Conservation (phyloP, 1,140 invertebrate genomes). For the Anthonomus grandis region DNA sequence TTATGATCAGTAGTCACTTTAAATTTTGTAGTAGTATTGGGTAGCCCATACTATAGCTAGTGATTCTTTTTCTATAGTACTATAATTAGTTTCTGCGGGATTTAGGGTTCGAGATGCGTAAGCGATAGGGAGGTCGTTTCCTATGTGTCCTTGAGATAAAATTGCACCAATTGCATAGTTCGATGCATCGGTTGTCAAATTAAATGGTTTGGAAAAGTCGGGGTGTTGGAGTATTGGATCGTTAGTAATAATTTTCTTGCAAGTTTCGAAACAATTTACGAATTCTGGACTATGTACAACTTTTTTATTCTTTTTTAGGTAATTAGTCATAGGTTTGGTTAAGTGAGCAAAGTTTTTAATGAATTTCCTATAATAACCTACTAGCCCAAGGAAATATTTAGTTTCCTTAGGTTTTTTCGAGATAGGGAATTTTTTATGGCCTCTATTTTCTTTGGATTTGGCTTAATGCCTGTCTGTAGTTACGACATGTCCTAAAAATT, state of each 20-base stretch:
- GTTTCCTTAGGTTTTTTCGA: conserved; percentile 17
- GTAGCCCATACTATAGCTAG: conserved; percentile 48
- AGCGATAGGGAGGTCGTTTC: conserved; percentile 34
- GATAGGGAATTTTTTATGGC: conserved; percentile 4
- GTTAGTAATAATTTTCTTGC: conserved; percentile 26
- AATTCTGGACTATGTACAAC: conserved; percentile 7
- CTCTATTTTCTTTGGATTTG: conserved; percentile 20
- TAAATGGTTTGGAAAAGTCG: conserved; percentile 40
- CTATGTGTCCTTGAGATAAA: conserved; percentile 17
- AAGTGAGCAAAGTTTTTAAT: conserved; percentile 34
- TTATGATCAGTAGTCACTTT: conserved; percentile 30
- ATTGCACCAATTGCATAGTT: conserved; percentile 39
- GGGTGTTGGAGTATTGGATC: conserved; percentile 41
- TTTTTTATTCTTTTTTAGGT: conserved; percentile 37
- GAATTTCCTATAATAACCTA: conserved; percentile 36
- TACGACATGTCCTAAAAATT: conserved; percentile 32
- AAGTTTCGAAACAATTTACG: conserved; percentile 25
- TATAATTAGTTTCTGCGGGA: conserved; percentile 35
- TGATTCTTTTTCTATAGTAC: conserved; percentile 39
- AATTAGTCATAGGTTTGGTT: conserved; percentile 35
- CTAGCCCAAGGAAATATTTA: conserved; percentile 20
- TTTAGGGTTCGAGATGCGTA: conserved; percentile 37
- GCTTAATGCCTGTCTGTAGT: conserved; percentile 20
- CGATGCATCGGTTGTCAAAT: conserved; percentile 42
- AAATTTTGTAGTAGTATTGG: conserved; percentile 49